These are phyloP conservation scores for Caranx ignobilis DNA, from an alignment of 2,113 vertebrate species.

Conservation along the genomic window DNA sequence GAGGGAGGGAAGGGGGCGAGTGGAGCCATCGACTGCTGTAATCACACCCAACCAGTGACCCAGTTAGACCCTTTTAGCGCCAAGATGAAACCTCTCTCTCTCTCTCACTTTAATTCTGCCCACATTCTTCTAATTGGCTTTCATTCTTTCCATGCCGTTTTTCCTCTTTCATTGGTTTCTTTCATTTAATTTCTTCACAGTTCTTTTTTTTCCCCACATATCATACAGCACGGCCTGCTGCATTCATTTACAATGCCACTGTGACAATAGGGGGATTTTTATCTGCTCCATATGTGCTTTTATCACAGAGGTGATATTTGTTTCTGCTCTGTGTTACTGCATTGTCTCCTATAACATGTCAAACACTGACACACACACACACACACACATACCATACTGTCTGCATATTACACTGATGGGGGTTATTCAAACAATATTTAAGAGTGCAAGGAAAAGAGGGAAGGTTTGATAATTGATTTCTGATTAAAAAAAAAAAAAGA, in stretches of 20 bases:
- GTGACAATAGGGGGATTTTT: too few species aligned
- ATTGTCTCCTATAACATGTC: neutral
- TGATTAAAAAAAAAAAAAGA: too few species aligned
- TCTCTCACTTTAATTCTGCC: too few species aligned
- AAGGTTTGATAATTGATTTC: too few species aligned
- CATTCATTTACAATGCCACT: neutral
- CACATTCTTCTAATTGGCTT: slow-evolving; percentile 1
- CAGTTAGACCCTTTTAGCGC: slow-evolving; percentile 71
- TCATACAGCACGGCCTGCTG: neutral
- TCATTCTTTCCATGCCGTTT: slow-evolving; percentile 26
- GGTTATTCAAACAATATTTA: too few species aligned
- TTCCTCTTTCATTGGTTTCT: slow-evolving; percentile 18
- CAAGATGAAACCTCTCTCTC: neutral
- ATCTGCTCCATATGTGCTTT: too few species aligned
- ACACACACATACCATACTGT: too few species aligned
- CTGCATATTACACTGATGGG: too few species aligned
- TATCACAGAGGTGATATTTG: too few species aligned
- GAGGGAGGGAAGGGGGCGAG: neutral
- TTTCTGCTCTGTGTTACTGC: too few species aligned
- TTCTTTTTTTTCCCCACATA: neutral
- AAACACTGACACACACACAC: too few species aligned
- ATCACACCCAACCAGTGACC: slow-evolving; percentile 75
- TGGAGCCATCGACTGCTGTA: slow-evolving; percentile 66
- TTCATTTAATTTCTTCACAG: slow-evolving; percentile 7
- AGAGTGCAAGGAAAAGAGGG: too few species aligned